These are phyloP conservation scores for Scyliorhinus canicula DNA, from an alignment of 2,797 vertebrate genomes.

Conservation along the genomic window DNA sequence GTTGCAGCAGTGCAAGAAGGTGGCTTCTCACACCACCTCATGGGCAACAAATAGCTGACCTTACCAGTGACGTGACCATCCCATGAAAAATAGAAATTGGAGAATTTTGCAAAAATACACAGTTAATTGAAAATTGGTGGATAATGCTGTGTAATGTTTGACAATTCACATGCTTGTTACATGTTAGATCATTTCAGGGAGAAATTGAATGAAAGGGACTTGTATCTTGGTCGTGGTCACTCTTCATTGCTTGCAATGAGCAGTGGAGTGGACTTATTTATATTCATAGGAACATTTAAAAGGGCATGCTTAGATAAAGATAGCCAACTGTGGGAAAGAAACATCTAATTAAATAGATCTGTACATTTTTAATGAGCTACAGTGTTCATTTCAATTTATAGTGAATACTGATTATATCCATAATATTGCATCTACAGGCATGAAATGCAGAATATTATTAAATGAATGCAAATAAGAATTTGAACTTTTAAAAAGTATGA, in stretches of 20 bases:
- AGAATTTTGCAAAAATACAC: neutral
- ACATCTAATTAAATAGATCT: neutral
- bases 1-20: neutral
- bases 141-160: neutral
- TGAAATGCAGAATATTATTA: neutral
- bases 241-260: neutral
- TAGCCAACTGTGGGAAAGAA: neutral
- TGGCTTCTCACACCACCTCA: too few species aligned
- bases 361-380: neutral
- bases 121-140: neutral
- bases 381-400: neutral
- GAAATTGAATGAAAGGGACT: neutral
- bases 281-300: neutral
- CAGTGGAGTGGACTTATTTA: neutral
- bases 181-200: neutral
- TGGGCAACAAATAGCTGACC: too few species aligned
- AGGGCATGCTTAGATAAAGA: neutral
- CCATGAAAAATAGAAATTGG: neutral
- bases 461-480: neutral
- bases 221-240: neutral
- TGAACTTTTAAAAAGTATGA: neutral
- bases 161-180: neutral
- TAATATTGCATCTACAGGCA: neutral
- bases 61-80: too few species aligned
- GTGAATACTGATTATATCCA: neutral